These are phyloP conservation scores for Araneus ventricosus DNA, from an alignment of 1,140 invertebrate species.

Conservation along the genomic window DNA sequence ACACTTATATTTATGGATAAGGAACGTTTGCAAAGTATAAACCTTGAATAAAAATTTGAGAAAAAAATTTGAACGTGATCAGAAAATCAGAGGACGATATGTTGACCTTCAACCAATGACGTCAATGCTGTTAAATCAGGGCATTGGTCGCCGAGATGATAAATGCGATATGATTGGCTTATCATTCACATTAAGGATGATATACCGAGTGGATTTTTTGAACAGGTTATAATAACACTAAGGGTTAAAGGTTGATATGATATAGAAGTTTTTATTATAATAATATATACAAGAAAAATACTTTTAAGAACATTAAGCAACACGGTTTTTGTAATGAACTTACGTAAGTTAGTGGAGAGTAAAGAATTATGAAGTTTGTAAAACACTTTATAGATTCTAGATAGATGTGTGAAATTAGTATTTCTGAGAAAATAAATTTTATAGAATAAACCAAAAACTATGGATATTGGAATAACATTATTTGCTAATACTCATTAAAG, in stretches of 20 bases:
- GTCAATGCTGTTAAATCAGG: background rate
- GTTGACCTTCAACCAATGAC: slow-evolving; percentile 17
- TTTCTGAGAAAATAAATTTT: too few species aligned
- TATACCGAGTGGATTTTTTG: background rate
- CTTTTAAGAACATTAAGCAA: too few species aligned
- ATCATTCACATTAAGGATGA: background rate
- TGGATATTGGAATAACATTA: too few species aligned
- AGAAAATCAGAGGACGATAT: background rate
- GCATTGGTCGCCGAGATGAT: background rate
- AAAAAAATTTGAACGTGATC: background rate
- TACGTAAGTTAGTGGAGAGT: too few species aligned
- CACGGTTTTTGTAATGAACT: too few species aligned
- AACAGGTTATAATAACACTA: background rate
- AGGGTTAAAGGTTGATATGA: background rate
- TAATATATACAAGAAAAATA: too few species aligned
- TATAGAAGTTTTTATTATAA: background rate
- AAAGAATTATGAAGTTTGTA: too few species aligned
- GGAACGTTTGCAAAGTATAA: too few species aligned
- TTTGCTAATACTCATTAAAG: too few species aligned
- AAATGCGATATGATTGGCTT: background rate
- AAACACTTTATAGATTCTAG: too few species aligned
- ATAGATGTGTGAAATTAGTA: too few species aligned
- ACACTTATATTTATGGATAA: background rate
- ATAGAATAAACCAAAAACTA: too few species aligned
- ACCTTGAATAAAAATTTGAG: background rate